Evolutionary conservation across 2,888 invertebrate species (phyloP).

Genomic region (Brenthis hecate): DNA sequence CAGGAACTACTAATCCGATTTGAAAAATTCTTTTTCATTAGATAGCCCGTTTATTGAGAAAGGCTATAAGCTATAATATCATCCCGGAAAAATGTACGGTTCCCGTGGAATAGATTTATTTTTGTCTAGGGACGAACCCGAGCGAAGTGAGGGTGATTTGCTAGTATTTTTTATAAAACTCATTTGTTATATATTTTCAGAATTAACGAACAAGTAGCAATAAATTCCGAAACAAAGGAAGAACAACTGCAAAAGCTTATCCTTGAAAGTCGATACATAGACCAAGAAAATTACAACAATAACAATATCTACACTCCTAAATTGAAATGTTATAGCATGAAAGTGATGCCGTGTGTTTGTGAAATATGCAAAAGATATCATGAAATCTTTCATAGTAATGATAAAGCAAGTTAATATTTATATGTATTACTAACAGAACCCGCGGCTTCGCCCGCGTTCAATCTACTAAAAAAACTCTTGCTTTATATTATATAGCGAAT

Average conservation of each 20-base stretch:
- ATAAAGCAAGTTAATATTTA: conserved; percentile 27
- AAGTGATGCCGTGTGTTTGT: conserved; percentile 60
- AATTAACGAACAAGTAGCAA: conserved; percentile 26
- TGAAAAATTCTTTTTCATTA: no score
- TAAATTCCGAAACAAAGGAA: conserved; percentile 16
- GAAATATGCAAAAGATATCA: conserved; percentile 72
- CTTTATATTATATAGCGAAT: no score
- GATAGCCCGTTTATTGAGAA: no score
- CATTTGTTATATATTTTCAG: conserved; percentile 19
- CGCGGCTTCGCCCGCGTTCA: no score
- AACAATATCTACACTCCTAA: conserved; percentile 25
- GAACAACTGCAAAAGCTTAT: conserved; percentile 52
- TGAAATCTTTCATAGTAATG: conserved; percentile 61
- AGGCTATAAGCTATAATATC: no score
- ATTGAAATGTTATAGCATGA: conserved; percentile 32
- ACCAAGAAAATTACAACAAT: conserved; percentile 39
- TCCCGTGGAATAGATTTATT: no score
- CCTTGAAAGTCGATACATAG: conserved; percentile 66
- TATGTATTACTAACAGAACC: not conserved
- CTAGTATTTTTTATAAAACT: not conserved
- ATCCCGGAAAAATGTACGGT: no score
- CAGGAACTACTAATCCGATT: no score
- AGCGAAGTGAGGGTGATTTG: no score
- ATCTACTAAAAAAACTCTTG: no score
- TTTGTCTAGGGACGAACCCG: no score